Conservation (phyloP, 2,888 invertebrate genomes). For the Aromia moschata region DNA sequence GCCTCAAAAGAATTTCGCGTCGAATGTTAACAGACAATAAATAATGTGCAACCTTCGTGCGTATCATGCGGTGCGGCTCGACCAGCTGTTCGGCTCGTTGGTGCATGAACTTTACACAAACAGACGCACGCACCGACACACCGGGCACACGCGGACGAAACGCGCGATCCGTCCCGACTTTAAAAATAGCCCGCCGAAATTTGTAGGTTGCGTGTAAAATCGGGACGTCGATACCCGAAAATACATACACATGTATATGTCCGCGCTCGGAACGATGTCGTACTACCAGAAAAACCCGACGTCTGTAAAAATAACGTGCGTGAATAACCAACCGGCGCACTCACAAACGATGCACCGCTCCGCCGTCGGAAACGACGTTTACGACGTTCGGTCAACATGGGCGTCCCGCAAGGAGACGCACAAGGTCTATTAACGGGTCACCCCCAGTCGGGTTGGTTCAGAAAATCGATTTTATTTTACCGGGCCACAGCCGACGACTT, state of each 20-base stretch:
- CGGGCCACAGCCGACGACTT: too few species aligned
- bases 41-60: too few species aligned
- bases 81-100: conserved; percentile 18
- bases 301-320: conserved; percentile 14
- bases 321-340: background rate
- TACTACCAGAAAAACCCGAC: conserved; percentile 20
- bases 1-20: too few species aligned
- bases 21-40: too few species aligned
- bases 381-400: conserved; percentile 3
- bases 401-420: background rate
- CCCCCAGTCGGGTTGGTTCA: too few species aligned
- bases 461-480: too few species aligned
- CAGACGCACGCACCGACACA: conserved; percentile 1
- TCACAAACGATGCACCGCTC: conserved; percentile 9
- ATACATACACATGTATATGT: conserved; percentile 25
- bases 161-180: too few species aligned
- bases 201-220: conserved; percentile 29
- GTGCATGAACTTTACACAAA: conserved; percentile 32
- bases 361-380: background rate
- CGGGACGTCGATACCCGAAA: conserved; percentile 25
- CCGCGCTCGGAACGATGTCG: too few species aligned
- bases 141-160: too few species aligned
- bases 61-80: background rate
- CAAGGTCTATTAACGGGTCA: background rate
- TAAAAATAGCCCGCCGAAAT: conserved; percentile 29